A percentile compares a stretch with the other conserved stretches of the same genome.
Evolutionary conservation across 2,113 vertebrate genomes (phyloP).

Genomic region (Macquaria australasica): DNA sequence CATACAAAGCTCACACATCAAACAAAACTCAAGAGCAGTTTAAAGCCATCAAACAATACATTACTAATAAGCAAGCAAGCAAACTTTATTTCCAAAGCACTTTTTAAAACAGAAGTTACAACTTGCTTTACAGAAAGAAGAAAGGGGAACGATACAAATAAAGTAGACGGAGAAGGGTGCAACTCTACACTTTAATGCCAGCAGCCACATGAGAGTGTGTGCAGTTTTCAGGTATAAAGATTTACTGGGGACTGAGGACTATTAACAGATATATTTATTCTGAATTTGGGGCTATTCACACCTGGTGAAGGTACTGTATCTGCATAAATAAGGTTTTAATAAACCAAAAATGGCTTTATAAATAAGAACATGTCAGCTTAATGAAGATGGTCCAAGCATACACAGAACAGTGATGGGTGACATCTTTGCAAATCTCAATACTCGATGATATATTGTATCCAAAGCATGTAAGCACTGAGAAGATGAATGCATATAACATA

Average conservation of each 20-base stretch:
- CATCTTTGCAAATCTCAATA: not conserved
- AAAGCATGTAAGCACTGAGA: too few relatives aligned
- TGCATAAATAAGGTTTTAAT: not conserved
- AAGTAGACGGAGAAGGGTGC: not conserved
- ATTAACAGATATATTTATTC: too few relatives aligned
- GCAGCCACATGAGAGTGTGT: not conserved
- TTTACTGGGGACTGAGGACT: not conserved
- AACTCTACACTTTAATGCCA: not conserved
- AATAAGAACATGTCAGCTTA: not conserved
- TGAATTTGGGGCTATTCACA: too few relatives aligned
- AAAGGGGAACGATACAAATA: not conserved
- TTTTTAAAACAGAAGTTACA: not conserved
- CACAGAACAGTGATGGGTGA: not conserved
- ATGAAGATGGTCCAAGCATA: not conserved
- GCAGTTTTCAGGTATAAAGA: not conserved
- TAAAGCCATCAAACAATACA: not conserved
- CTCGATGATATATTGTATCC: too few relatives aligned
- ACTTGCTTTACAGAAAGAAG: not conserved
- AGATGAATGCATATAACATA: too few relatives aligned
- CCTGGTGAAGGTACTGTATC: too few relatives aligned
- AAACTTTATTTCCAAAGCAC: not conserved
- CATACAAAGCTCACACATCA: not conserved
- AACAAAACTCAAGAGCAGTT: not conserved
- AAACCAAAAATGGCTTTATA: not conserved
- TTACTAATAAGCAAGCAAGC: not conserved